A percentile compares a stretch with the other conserved stretches of the same genome.
Evolutionary conservation across 2,888 invertebrate genomes (phyloP).

Genomic region (Amphiduros pacificus): DNA sequence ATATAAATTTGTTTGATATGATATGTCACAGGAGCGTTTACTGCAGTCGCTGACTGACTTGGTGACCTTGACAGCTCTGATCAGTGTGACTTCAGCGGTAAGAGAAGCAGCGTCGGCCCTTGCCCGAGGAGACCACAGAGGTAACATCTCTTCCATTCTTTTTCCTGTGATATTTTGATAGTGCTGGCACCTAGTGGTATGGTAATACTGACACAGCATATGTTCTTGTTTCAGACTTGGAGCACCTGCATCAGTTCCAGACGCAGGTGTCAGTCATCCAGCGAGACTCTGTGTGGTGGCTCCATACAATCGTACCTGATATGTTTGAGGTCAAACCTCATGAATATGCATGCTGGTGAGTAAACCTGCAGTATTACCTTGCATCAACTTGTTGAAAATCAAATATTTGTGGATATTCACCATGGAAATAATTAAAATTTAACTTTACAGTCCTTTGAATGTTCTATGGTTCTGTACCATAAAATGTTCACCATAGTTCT

Average conservation of each 20-base stretch:
- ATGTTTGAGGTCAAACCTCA: constrained; percentile 72
- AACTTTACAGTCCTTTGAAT: too few species aligned
- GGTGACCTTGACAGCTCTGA: constrained; percentile 80
- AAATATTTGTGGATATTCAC: too few species aligned
- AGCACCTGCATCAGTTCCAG: constrained; percentile 60
- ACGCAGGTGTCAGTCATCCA: constrained; percentile 69
- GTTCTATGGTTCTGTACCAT: too few species aligned
- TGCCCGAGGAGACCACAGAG: constrained; percentile 58
- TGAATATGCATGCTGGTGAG: constrained; percentile 70
- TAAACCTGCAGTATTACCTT: too few species aligned
- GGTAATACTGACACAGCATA: too few species aligned
- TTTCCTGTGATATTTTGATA: too few species aligned
- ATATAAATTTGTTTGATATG: constrained; percentile 35
- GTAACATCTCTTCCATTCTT: too few species aligned
- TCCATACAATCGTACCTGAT: constrained; percentile 78
- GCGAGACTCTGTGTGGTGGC: constrained; percentile 83
- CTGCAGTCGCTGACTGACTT: constrained; percentile 83
- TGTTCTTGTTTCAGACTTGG: constrained; percentile 45
- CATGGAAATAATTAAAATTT: too few species aligned
- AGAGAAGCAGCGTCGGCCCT: constrained; percentile 65
- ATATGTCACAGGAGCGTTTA: constrained; percentile 76
- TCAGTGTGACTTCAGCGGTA: constrained; percentile 72
- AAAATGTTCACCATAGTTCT: too few species aligned
- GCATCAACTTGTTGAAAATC: too few species aligned
- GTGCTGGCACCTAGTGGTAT: too few species aligned